Conservation (phyloP, 2,888 invertebrate genomes). For the Auanema freiburgensis region DNA sequence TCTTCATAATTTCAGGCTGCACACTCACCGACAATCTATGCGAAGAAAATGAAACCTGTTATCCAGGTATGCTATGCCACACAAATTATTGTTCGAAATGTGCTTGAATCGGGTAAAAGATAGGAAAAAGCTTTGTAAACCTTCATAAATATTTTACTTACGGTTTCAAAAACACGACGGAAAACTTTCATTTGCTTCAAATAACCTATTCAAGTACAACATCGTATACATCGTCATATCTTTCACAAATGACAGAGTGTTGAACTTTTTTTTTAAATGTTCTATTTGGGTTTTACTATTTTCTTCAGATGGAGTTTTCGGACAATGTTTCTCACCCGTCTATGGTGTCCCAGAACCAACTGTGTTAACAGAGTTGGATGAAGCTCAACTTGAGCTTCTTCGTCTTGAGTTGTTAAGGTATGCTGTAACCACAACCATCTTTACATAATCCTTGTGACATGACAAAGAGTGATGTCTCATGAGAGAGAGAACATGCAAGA, state of each 20-base stretch:
- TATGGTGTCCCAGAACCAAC: slow-evolving; percentile 48
- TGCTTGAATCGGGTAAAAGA: neutral
- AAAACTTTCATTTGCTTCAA: neutral
- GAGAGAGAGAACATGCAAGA: neutral
- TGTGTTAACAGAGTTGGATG: slow-evolving; percentile 48
- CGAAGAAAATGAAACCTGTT: slow-evolving; percentile 50
- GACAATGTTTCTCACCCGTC: slow-evolving; percentile 55
- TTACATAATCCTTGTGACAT: neutral
- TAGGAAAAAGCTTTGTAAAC: neutral
- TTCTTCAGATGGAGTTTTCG: slow-evolving; percentile 57
- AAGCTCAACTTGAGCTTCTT: slow-evolving; percentile 51
- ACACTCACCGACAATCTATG: slow-evolving; percentile 54
- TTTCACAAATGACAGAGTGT: neutral
- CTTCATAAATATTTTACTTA: neutral
- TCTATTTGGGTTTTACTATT: too few relatives aligned
- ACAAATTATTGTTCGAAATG: neutral
- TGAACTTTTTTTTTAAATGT: neutral
- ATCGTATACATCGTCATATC: neutral
- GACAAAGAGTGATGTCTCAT: neutral
- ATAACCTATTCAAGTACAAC: neutral
- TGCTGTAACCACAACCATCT: neutral
- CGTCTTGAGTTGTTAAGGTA: slow-evolving; percentile 48
- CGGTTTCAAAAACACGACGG: neutral
- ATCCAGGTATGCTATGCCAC: slow-evolving; percentile 28
- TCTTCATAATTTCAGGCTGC: slow-evolving; percentile 50